Percentiles rank a stretch among this genome's conserved stretches.
Evolutionary conservation across 35 echinoderm and acorn worm genomes (phyloP).

Genomic region (Heliocidaris tuberculata): DNA sequence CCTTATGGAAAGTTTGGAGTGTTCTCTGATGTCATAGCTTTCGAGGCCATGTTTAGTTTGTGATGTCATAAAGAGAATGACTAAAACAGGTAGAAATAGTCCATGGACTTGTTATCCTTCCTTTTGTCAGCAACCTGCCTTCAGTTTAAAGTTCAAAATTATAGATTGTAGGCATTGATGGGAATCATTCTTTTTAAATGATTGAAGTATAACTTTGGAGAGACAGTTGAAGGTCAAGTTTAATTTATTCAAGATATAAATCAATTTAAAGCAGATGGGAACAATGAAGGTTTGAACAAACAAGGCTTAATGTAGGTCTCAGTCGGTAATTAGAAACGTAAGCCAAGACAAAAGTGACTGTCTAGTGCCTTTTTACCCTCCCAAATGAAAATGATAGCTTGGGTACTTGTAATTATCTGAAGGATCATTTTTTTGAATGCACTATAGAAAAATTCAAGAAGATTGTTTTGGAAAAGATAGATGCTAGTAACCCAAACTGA

Average conservation of each 20-base stretch:
- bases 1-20: neutral
- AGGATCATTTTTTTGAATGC: neutral
- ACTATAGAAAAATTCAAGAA: neutral
- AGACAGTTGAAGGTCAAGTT: neutral
- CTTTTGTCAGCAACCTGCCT: neutral
- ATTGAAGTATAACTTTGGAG: neutral
- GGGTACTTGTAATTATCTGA: neutral
- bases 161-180: too few species aligned
- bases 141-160: neutral
- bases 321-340: neutral
- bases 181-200: too few species aligned
- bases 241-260: neutral
- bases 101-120: neutral
- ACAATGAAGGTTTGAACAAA: neutral
- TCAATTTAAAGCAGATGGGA: neutral
- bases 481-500: neutral
- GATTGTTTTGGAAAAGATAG: neutral
- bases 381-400: neutral
- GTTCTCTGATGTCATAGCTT: neutral
- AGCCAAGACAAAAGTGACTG: neutral
- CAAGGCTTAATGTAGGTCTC: neutral
- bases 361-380: neutral
- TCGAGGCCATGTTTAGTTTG: neutral
- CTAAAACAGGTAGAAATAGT: neutral
- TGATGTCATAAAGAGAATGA: neutral